Evolutionary conservation across 2,888 invertebrate species (phyloP), one percentile per base, ranked within the genome.

Genomic region (Trachelus stipa): DNA sequence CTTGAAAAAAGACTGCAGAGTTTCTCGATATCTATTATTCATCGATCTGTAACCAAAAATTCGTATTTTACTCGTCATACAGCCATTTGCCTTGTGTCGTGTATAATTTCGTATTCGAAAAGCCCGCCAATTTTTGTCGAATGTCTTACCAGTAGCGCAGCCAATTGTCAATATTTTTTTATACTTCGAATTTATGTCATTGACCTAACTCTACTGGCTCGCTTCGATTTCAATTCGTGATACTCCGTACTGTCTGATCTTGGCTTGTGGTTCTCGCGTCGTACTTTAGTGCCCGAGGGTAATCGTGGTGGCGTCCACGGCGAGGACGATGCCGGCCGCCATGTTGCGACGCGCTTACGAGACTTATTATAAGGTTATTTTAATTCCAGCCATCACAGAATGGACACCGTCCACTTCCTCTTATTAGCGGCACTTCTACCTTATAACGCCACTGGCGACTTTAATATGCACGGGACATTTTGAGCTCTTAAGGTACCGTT

Each of bases 351-450:
- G 56, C 56, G 56, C 56, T 56, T 56, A 56, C 56, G 56, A 56
- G 81, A 82, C 81, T 82, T 82, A 85, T 84, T 85, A 83, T 83
- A 85, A 83, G 83, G 82, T 84, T 81, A 84, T 82, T 83, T 83
- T 83, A 85, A 85, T 85, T 85, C 77, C 80, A 83, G 76, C 80
- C 80, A 77, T 81, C 81, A 84, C 79, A 84, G 79, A 81, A 82
- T 81, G 75, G 69, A 76, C 82, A 82, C 83, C 82, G 82, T 84
- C 84, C 84, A 83, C 85, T 85, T 85, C 85, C 85, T 85, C 85
- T 85, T 71, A 71, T 71, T 71, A 71, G 71, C 71, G 71, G 33
- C 71, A 71, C 31, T 71, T 31, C 71, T 71, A 71, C 33, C 71
- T 71, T 33, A 23, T 56, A 56, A 33, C 71, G 71, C 33, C 31